Percentiles rank a stretch among this genome's conserved stretches.
Evolutionary conservation across 1,140 invertebrate species (phyloP).

Genomic region (Heliconius congener): DNA sequence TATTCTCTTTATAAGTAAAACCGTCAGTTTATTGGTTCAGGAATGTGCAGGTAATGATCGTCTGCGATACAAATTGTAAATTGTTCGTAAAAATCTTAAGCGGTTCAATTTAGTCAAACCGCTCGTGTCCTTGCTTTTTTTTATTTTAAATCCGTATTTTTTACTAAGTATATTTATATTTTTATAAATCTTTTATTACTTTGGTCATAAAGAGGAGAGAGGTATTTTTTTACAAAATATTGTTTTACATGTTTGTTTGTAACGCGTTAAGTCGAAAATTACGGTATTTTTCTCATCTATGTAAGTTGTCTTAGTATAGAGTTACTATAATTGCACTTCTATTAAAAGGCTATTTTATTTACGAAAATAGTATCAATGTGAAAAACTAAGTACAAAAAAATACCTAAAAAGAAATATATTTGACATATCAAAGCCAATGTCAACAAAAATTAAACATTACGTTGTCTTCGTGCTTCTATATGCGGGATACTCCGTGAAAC

Average conservation of each 20-base stretch:
- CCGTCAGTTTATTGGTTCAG: not conserved
- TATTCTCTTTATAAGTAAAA: too few species aligned
- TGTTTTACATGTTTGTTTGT: too few species aligned
- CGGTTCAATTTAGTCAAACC: not conserved
- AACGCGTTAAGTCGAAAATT: too few species aligned
- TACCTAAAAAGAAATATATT: too few species aligned
- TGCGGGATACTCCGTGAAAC: too few species aligned
- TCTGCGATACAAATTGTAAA: constrained; percentile 2
- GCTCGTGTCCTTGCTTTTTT: not conserved
- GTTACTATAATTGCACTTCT: not conserved
- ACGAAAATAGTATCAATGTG: too few species aligned
- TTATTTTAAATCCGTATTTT: not conserved
- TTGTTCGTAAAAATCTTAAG: constrained; percentile 3
- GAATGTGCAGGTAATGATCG: not conserved
- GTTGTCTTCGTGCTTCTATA: too few species aligned
- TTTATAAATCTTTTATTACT: not conserved
- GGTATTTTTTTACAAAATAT: too few species aligned
- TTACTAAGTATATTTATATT: not conserved
- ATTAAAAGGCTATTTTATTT: not conserved
- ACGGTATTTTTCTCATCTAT: too few species aligned
- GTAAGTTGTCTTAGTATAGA: not conserved
- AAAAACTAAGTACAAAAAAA: too few species aligned
- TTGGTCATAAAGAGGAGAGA: not conserved
- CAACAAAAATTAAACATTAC: too few species aligned
- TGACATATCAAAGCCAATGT: too few species aligned